Percentiles rank a stretch among this genome's conserved stretches.
These are phyloP conservation scores for Rousettus leschenaultii DNA, from an alignment of 2,113 vertebrate genomes.

Conservation along the genomic window DNA sequence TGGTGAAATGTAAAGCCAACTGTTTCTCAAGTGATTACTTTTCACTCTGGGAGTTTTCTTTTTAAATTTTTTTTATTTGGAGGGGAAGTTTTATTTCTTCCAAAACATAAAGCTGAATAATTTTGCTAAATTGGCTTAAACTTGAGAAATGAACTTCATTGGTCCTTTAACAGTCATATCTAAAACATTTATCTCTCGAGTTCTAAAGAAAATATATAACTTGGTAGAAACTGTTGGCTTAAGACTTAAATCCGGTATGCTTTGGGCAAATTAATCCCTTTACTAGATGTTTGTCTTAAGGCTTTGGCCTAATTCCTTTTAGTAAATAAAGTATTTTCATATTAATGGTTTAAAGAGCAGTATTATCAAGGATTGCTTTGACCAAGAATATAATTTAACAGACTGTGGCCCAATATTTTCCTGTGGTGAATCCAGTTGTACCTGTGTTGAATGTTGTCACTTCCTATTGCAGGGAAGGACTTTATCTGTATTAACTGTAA, in stretches of 20 bases:
- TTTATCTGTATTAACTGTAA: background rate
- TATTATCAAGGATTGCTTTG: background rate
- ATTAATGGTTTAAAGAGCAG: background rate
- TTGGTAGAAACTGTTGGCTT: background rate
- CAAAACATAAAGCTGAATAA: background rate
- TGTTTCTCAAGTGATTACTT: background rate
- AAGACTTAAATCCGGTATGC: background rate
- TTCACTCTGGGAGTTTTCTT: background rate
- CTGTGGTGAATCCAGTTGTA: background rate
- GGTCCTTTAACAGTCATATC: background rate
- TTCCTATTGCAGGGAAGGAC: background rate
- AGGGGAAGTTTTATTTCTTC: background rate
- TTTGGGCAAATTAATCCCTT: background rate
- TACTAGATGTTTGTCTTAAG: background rate
- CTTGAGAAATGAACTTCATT: background rate
- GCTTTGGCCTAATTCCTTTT: background rate
- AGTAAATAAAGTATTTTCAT: background rate
- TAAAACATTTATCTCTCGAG: background rate
- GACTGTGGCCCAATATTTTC: background rate
- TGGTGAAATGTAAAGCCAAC: background rate
- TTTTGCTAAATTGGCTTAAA: background rate
- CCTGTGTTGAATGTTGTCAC: background rate
- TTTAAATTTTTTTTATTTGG: no score
- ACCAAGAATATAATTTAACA: slow-evolving; percentile 17
- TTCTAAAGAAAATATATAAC: slow-evolving; percentile 25